Percentiles rank a stretch among this genome's conserved stretches.
These are phyloP conservation scores for Paratrypauchen microcephalus DNA, from an alignment of 2,797 vertebrate species.

Conservation along the genomic window DNA sequence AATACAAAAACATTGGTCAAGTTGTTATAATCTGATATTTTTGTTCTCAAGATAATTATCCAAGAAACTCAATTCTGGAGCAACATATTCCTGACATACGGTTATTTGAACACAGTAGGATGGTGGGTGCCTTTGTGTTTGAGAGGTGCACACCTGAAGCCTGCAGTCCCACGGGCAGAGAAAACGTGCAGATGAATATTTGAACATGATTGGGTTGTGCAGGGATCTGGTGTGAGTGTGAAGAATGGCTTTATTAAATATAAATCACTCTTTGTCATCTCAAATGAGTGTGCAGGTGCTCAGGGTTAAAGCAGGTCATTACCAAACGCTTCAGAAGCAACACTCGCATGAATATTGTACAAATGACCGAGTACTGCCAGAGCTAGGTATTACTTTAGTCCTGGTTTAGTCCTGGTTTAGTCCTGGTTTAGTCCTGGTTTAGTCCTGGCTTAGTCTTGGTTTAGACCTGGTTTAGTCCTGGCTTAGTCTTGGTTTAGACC, in stretches of 20 bases:
- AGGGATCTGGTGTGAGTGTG: constrained; percentile 13
- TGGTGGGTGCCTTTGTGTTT: background rate
- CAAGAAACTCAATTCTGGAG: background rate
- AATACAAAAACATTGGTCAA: too few relatives aligned
- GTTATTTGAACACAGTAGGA: background rate
- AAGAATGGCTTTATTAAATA: constrained; percentile 23
- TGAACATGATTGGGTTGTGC: background rate
- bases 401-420: too few relatives aligned
- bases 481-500: too few relatives aligned
- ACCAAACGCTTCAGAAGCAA: constrained; percentile 8
- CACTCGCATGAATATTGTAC: background rate
- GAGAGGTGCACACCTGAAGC: background rate
- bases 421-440: too few relatives aligned
- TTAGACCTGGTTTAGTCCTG: too few relatives aligned
- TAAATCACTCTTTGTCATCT: constrained; percentile 20
- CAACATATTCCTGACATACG: background rate
- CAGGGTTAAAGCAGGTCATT: constrained; percentile 28
- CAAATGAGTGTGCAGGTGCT: constrained; percentile 12
- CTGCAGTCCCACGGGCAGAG: constrained; percentile 21
- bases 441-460: too few relatives aligned
- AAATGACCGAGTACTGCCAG: background rate
- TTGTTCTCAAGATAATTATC: too few relatives aligned
- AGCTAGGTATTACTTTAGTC: too few relatives aligned
- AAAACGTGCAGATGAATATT: constrained; percentile 1
- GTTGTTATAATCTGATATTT: too few relatives aligned